Conservation (phyloP, 2,888 invertebrate species). For the Zygothrica quintamaculata region DNA sequence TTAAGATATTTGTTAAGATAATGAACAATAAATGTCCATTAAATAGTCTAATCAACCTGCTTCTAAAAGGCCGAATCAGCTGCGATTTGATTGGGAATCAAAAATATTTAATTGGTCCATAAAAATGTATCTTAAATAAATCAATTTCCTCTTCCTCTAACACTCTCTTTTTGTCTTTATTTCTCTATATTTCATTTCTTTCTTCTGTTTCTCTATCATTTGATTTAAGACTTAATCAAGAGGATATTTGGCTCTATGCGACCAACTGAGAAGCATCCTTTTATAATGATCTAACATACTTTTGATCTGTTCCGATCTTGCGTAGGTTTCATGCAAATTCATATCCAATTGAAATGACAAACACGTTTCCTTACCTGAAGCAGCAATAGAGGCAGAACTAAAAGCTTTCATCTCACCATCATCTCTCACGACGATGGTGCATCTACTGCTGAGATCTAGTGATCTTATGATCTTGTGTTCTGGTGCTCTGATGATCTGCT, state of each 20-base stretch:
- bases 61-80: too few relatives aligned
- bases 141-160: conserved; percentile 16
- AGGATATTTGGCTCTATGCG: conserved; percentile 17
- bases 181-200: too few relatives aligned
- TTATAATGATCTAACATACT: conserved; percentile 30
- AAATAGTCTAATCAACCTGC: background rate
- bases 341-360: conserved; percentile 48
- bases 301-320: conserved; percentile 52
- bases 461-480: too few relatives aligned
- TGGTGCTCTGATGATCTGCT: too few relatives aligned
- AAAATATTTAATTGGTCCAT: conserved; percentile 44
- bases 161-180: too few relatives aligned
- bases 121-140: conserved; percentile 29
- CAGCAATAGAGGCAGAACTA: too few relatives aligned
- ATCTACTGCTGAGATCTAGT: conserved; percentile 58
- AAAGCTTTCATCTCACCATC: conserved; percentile 36
- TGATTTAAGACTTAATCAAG: conserved; percentile 25
- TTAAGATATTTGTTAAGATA: conserved; percentile 19
- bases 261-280: conserved; percentile 43
- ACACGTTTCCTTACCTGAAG: conserved; percentile 51
- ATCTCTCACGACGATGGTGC: conserved; percentile 55
- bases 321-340: conserved; percentile 47
- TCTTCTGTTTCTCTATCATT: conserved; percentile 24
- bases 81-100: too few relatives aligned
- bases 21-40: conserved; percentile 12